Evolutionary conservation across 2,113 vertebrate genomes (phyloP), one percentile per base, ranked within the genome.

Genomic region (Sebastes fasciatus): DNA sequence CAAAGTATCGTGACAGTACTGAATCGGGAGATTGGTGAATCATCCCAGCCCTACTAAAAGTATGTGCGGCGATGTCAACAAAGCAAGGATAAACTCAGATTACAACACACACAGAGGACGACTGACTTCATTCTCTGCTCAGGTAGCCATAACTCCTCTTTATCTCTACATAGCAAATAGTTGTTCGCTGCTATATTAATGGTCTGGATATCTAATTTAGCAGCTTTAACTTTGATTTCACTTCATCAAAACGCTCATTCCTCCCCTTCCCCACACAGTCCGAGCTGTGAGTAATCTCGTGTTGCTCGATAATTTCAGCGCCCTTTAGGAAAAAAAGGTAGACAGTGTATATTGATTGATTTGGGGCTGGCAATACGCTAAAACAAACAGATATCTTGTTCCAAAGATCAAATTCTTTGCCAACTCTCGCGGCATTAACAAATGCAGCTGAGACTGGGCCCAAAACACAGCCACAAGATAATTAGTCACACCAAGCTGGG

Each of bases 401-500:
- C 81, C 66, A 81, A 84, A 91, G 89, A 90, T 90, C 86, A 88
- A 79, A 90, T 87, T 85, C 85, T 77, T 79, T 54, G 61, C 83
- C 54, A 71, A 80, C 83, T 88, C 89, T 84, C 68, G 46, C 71
- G 45, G 82, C 86, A 84, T 92, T 94, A 94, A 93, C 88, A 93
- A 93, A 93, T 88, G 78, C 84, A 82, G 80, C 93, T 64, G 90
- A 90, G 90, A 73, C 85, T 69, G 73, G 77, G 71, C 82, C 91
- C 88, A 89, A 93, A 93, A 94, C 90, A 91, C 65, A 91, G 85
- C 87, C 85, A 88, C 80, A 69, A 85, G 89, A 88, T 94, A 94
- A 95, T 94, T 95, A 95, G 93, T 95, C 93, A 95, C 85, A 91
- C 78, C 88, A 91, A 87, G 86, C 87, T 84, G 66, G 71, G 75